Evolutionary conservation across 1,140 invertebrate genomes (phyloP), one percentile per base, ranked within the genome.

Genomic region (Trichoplusia ni): DNA sequence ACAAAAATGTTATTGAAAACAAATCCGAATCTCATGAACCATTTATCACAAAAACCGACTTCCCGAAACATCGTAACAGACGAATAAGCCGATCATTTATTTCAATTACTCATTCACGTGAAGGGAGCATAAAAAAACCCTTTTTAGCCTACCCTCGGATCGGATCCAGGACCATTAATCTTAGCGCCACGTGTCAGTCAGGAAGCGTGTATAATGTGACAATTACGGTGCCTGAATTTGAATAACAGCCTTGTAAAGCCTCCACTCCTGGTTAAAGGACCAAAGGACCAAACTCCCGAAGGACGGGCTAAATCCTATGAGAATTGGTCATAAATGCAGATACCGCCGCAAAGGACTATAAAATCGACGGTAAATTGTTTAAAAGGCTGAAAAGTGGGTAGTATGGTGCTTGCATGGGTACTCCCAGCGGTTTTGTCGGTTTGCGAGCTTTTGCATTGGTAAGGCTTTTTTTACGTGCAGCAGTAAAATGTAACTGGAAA

Each of bases 171-270:
- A 49, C 29, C 65, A 67, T 67, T 62, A 67, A 67, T 67, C 64
- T 47, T 60, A 11, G 37, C 37, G 35, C 37, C 46, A 51, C 25
- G 18, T 42, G 49, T 64, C 49, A 64, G 25, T 59, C 56, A 60
- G 37, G 21, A 25, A 29, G 19, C 53, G 37, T 19, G 23, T 40
- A 44, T 60, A 66, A 66, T 60, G 64, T 47, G 54, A 53, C 56
- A 53, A 66, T 60, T 66, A 66, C 56, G 35, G 33, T 35, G 54
- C 23, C 46, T 37, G 35, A 13, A 60, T 66, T 66, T 66, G 64
- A 66, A 66, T 66, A 66, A 66, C 64, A 60, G 37, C 16, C 19
- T 23, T 31, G 19, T 14, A 25, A 21, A 54, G 33, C 35, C 13
- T 25, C 47, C 19, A 27, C 33, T 7, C n/a, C n/a, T n/a, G n/a